Conservation (phyloP, 2,113 vertebrate species). For the Labeo catla region DNA sequence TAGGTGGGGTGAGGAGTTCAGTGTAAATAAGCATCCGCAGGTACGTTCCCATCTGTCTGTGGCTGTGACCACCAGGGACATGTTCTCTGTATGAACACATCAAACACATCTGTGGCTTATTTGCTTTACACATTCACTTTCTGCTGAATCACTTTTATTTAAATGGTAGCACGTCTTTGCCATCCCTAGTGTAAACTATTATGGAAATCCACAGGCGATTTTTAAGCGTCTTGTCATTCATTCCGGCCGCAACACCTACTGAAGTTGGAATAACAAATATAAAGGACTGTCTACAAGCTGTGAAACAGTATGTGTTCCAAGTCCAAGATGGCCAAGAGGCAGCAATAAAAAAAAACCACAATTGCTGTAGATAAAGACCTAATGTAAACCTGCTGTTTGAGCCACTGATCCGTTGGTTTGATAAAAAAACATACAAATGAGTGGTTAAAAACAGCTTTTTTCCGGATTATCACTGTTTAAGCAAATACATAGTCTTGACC, state of each 20-base stretch:
- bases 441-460: no score
- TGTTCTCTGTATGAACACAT: background rate
- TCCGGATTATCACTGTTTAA: no score
- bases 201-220: background rate
- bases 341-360: background rate
- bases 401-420: no score
- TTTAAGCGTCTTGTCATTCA: background rate
- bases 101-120: background rate
- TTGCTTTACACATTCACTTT: background rate
- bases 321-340: background rate
- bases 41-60: conserved; percentile 68
- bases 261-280: background rate
- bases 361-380: background rate
- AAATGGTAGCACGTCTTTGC: background rate
- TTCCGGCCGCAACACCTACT: background rate
- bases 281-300: background rate
- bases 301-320: background rate
- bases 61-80: background rate
- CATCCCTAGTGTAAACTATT: background rate
- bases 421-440: no score
- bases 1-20: conserved; percentile 98
- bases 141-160: background rate
- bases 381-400: background rate
- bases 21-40: conserved; percentile 91
- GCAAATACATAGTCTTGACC: no score